Conservation (phyloP, 2,113 vertebrate species). For the Chaetops frenatus region DNA sequence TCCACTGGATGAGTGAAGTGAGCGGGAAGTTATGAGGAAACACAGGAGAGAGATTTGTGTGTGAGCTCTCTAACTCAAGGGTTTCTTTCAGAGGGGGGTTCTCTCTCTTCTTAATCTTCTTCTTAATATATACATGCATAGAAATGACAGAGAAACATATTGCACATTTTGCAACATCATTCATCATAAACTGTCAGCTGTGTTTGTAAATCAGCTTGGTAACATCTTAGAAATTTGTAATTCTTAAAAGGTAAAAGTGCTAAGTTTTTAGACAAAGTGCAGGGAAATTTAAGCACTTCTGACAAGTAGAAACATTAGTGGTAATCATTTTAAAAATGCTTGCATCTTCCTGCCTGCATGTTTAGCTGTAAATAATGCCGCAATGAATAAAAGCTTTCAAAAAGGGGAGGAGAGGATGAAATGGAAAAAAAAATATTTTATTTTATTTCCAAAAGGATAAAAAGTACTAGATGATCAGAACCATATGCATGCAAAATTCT, state of each 20-base stretch:
- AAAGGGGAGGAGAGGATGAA: constrained; percentile 26
- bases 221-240: constrained; percentile 74
- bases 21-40: constrained; percentile 62
- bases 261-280: constrained; percentile 80
- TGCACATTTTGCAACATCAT: constrained; percentile 72
- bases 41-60: constrained; percentile 55
- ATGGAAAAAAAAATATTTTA: constrained; percentile 66
- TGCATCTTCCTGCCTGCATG: constrained; percentile 69
- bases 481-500: background rate
- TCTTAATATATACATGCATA: constrained; percentile 61
- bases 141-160: constrained; percentile 73
- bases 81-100: constrained; percentile 58
- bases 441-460: constrained; percentile 63
- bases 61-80: constrained; percentile 60
- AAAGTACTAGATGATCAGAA: constrained; percentile 35
- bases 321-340: constrained; percentile 79
- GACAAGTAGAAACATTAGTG: constrained; percentile 77
- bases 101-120: constrained; percentile 68
- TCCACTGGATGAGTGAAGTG: constrained; percentile 68
- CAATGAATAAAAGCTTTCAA: constrained; percentile 73
- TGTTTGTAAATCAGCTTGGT: constrained; percentile 78
- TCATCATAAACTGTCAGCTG: constrained; percentile 76
- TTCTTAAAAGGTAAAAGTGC: constrained; percentile 77
- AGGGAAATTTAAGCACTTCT: constrained; percentile 76
- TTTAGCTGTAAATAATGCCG: constrained; percentile 76